Evolutionary conservation across 2,888 invertebrate genomes (phyloP).

Genomic region (Drosophila anceps): DNA sequence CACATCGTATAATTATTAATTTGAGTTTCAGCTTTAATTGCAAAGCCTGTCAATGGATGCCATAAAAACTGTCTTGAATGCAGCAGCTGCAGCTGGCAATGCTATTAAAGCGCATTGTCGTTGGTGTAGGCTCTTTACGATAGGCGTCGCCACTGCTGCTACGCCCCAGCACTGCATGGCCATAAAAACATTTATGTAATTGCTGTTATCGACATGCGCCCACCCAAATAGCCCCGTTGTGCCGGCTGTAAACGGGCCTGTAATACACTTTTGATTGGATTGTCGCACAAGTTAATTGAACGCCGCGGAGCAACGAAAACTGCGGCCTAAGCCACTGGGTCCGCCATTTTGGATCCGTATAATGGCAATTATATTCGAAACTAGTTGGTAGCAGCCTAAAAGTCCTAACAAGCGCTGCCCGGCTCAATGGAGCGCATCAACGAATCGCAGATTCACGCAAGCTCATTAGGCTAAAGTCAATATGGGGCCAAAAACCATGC

Average conservation of each 20-base stretch:
- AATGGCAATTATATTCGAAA: constrained; percentile 71
- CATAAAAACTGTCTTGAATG: constrained; percentile 30
- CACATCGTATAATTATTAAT: constrained; percentile 62
- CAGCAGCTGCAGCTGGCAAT: constrained; percentile 50
- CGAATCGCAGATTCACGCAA: constrained; percentile 73
- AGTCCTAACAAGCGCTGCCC: constrained; percentile 7
- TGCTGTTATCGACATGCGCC: constrained; percentile 80
- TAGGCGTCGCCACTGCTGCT: constrained; percentile 31
- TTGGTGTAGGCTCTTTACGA: constrained; percentile 38
- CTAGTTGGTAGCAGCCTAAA: constrained; percentile 43
- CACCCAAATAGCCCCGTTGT: constrained; percentile 63
- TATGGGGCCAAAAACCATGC: constrained; percentile 41
- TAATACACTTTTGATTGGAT: constrained; percentile 82
- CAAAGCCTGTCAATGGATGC: constrained; percentile 25
- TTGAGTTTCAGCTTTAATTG: constrained; percentile 76
- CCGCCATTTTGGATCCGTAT: constrained; percentile 43
- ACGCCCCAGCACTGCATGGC: constrained; percentile 18
- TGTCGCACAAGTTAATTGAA: constrained; percentile 81
- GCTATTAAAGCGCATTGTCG: constrained; percentile 70
- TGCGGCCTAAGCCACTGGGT: constrained; percentile 55
- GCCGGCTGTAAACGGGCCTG: constrained; percentile 64
- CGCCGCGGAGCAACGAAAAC: constrained; percentile 44
- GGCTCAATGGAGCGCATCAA: constrained; percentile 33
- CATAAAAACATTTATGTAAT: constrained; percentile 80
- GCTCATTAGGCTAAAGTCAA: constrained; percentile 71